Base-by-base conservation (phyloP, 1,140 invertebrate species). In the Drosophila pandora region DNA sequence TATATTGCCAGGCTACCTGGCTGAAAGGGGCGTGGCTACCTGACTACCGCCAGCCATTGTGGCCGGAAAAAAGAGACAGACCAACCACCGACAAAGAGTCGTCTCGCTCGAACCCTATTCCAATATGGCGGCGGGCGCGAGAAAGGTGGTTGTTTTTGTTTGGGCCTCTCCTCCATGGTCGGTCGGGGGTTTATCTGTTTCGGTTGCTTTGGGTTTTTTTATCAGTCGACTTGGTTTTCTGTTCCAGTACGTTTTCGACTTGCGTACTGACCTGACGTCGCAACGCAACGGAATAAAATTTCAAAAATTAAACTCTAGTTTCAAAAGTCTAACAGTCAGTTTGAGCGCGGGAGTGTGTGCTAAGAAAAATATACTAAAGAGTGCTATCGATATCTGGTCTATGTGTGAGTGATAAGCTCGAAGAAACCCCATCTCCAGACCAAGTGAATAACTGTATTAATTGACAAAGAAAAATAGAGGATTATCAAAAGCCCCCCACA, bases 231-330 rank as follows among this genome's bases (percentile, higher is more conserved):
- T 58, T 62, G 52, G 59, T 28, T 62, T 23, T 30, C 34, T 25
- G 32, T 17, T 81, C 78, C 82, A 85, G 82, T 85, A 87, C 82
- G 82, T 73, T 41, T 74, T 87, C 74, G 65, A 85, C 82, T 68
- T 72, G 75, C 63, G 47, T 67, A 53, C 63, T 45, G 63, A 64
- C 78, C 78, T 78, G 73, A 82, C 64, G 82, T 77, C 79, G 78
- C 59, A 81, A 39, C 74, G 81, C 59, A 85, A 71, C 82, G 82
- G 83, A 61, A 43, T 60, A 74, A 43, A 10, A 52, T 17, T 25
- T 3, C 23, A 63, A 61, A 41, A 43, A 62, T 48, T 17, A 17
- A 17, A 17, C 17, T 17, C 17, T 17, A 17, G 17, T 17, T 22
- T 3, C 12, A 50, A 23, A 8, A 22, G 9, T 22, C 43, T 10